Evolutionary conservation across 2,888 invertebrate genomes (phyloP).

Genomic region (Diadromus collaris): DNA sequence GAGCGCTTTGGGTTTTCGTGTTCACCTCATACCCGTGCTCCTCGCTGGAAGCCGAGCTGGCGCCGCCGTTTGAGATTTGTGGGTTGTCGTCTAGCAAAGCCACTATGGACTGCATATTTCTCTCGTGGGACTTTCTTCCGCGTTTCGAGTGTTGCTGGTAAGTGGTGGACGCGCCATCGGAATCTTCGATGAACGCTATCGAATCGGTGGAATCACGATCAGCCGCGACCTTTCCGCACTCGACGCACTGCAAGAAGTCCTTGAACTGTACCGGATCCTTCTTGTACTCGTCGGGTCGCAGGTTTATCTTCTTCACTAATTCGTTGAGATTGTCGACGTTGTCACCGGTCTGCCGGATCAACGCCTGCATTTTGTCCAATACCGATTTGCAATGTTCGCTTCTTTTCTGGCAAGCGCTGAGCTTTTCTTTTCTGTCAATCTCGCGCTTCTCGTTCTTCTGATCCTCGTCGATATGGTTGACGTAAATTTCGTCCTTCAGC

Average conservation of each 20-base stretch:
- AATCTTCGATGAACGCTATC: conserved; percentile 15
- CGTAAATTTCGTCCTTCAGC: conserved; percentile 3
- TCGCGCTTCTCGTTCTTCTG: conserved; percentile 32
- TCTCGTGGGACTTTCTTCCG: conserved; percentile 39
- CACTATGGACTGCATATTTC: conserved; percentile 28
- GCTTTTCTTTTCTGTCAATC: conserved; percentile 22
- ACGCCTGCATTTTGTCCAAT: conserved; percentile 45
- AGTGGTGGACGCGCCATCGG: conserved; percentile 14
- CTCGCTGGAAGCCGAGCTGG: not conserved
- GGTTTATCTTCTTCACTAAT: conserved; percentile 39
- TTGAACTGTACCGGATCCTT: conserved; percentile 15
- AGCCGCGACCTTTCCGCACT: conserved; percentile 60
- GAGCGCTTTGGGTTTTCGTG: not conserved
- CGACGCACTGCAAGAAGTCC: conserved; percentile 63
- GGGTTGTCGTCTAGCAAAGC: conserved; percentile 12
- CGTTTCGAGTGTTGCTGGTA: conserved; percentile 51
- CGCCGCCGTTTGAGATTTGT: not conserved
- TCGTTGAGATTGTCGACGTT: conserved; percentile 37
- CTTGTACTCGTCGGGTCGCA: conserved; percentile 3
- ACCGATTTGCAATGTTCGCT: conserved; percentile 57
- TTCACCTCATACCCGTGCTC: not conserved
- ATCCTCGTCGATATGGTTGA: not conserved
- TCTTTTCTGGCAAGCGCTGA: conserved; percentile 51
- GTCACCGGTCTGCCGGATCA: conserved; percentile 35
- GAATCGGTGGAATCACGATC: not conserved